A percentile compares a stretch with the other conserved stretches of the same genome.
Evolutionary conservation across 2,113 vertebrate species (phyloP).

Genomic region (Nansenia antarctica): DNA sequence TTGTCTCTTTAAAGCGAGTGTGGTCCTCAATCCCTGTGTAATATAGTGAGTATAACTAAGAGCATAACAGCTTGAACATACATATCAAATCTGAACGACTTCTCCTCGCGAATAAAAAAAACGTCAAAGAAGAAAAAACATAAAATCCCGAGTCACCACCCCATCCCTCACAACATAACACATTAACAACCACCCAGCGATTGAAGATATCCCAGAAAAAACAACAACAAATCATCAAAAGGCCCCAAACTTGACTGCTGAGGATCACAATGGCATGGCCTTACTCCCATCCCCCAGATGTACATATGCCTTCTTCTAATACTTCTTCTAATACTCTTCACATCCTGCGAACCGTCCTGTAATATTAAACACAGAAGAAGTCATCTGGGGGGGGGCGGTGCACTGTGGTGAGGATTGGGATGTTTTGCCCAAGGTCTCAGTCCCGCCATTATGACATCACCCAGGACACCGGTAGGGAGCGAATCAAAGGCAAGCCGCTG

Average conservation of each 20-base stretch:
- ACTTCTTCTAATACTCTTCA: background rate
- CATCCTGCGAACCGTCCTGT: conserved; percentile 70
- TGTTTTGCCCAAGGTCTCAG: conserved; percentile 60
- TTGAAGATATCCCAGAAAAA: conserved; percentile 60
- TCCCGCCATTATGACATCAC: conserved; percentile 73
- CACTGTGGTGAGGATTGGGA: conserved; percentile 59
- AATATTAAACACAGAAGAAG: conserved; percentile 75
- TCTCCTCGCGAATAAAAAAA: background rate
- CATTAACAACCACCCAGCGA: conserved; percentile 65
- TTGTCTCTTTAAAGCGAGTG: too few relatives aligned
- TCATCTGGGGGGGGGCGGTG: conserved; percentile 43
- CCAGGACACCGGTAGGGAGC: conserved; percentile 58
- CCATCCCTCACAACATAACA: conserved; percentile 69
- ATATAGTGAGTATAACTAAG: too few relatives aligned
- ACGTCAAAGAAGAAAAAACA: background rate
- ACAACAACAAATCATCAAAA: conserved; percentile 75
- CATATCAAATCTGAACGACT: background rate
- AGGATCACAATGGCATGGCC: conserved; percentile 70
- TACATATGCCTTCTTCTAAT: too few relatives aligned
- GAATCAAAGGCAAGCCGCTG: conserved; percentile 68
- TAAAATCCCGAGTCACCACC: conserved; percentile 48
- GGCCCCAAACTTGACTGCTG: conserved; percentile 61
- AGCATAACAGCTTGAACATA: too few relatives aligned
- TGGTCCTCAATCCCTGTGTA: too few relatives aligned
- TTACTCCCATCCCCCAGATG: conserved; percentile 50